Evolutionary conservation across 2,888 invertebrate species (phyloP).

Genomic region (Zeuzera pyrina): DNA sequence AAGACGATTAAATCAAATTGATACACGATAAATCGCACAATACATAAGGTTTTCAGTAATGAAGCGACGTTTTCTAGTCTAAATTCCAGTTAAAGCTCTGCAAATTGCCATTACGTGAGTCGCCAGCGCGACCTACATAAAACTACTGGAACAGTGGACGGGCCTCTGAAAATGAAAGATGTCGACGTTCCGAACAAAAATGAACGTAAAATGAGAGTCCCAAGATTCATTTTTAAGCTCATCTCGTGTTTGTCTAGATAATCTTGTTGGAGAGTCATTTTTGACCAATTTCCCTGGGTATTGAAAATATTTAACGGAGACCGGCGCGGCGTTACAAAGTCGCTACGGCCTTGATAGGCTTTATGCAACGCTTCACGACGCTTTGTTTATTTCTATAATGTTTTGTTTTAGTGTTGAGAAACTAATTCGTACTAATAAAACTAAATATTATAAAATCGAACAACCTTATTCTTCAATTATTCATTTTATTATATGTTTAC

Average conservation of each 20-base stretch:
- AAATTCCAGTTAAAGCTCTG: no score
- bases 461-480: no score
- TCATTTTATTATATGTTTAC: background rate
- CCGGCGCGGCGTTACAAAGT: slow-evolving; percentile 33
- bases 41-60: no score
- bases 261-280: slow-evolving; percentile 54
- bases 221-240: slow-evolving; percentile 19
- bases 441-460: background rate
- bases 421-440: background rate
- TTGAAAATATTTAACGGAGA: slow-evolving; percentile 55
- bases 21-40: no score
- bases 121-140: slow-evolving; percentile 11
- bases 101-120: slow-evolving; percentile 10
- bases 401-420: background rate
- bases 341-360: slow-evolving; percentile 17
- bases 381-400: background rate
- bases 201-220: slow-evolving; percentile 22
- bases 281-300: slow-evolving; percentile 56
- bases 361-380: background rate
- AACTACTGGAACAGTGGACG: slow-evolving; percentile 12
- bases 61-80: no score
- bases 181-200: slow-evolving; percentile 22
- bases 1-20: no score
- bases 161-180: slow-evolving; percentile 27
- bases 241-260: slow-evolving; percentile 29